phyloP scores from a whole-genome alignment of 2,797 vertebrate species.

The Ceyx erithaca region DNA sequence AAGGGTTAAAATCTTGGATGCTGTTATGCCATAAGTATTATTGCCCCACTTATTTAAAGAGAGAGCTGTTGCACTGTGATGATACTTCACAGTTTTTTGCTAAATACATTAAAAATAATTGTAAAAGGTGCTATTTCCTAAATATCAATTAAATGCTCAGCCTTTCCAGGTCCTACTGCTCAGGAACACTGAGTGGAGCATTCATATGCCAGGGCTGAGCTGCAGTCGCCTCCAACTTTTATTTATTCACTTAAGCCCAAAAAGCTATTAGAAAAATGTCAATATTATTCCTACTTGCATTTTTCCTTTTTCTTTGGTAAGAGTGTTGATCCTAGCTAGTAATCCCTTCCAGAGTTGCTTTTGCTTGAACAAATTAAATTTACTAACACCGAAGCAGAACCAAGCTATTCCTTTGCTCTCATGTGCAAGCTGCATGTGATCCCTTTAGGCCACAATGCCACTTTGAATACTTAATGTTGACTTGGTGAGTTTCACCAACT shows the following conservation, averaged over 20 bases:
- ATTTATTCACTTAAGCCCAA: slow-evolving; percentile 33
- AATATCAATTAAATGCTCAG: not conserved
- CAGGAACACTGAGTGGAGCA: not conserved
- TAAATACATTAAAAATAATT: not conserved
- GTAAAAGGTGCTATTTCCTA: not conserved
- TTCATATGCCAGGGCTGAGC: not conserved
- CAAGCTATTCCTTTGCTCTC: slow-evolving; percentile 18
- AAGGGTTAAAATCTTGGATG: not conserved
- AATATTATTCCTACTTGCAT: slow-evolving; percentile 30
- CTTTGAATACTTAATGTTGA: slow-evolving; percentile 55
- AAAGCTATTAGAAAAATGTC: slow-evolving; percentile 40
- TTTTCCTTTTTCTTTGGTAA: slow-evolving; percentile 30
- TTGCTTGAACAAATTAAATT: slow-evolving; percentile 68
- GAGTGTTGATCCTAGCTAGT: slow-evolving; percentile 47
- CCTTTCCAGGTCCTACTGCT: not conserved
- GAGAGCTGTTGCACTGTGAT: not conserved
- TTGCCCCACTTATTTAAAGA: not conserved
- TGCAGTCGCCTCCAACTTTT: not conserved
- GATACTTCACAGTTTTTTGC: not conserved
- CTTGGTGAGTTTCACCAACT: slow-evolving; percentile 41
- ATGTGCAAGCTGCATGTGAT: slow-evolving; percentile 28
- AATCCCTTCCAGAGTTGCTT: slow-evolving; percentile 63
- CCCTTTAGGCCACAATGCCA: slow-evolving; percentile 13
- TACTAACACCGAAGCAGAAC: slow-evolving; percentile 62
- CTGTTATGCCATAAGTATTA: not conserved